Conservation (phyloP, 2,797 vertebrate species). For the Fistularia tabacaria region DNA sequence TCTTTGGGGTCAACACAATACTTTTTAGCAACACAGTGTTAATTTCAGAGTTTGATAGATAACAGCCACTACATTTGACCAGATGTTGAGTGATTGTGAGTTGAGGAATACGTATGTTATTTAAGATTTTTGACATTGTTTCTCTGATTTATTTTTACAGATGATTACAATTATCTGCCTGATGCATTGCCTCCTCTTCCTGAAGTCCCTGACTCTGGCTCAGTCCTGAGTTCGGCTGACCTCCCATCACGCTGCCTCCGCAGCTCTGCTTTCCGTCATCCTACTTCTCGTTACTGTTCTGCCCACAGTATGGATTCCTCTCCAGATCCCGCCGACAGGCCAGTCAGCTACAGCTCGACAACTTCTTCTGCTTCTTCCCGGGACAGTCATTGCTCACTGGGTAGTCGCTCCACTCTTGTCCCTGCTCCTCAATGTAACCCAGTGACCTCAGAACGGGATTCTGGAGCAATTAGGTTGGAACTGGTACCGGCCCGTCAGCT, state of each 20-base stretch:
- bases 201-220: slow-evolving; percentile 71
- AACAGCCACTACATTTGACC: too few species aligned
- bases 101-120: too few species aligned
- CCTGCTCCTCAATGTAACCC: slow-evolving; percentile 75
- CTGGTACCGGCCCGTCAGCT: slow-evolving; percentile 83
- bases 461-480: slow-evolving; percentile 89
- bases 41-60: too few species aligned
- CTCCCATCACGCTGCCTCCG: slow-evolving; percentile 70
- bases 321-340: slow-evolving; percentile 83
- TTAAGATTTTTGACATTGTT: background rate
- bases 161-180: slow-evolving; percentile 80
- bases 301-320: slow-evolving; percentile 88
- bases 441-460: slow-evolving; percentile 80
- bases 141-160: slow-evolving; percentile 56
- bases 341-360: slow-evolving; percentile 94
- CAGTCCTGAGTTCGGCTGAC: slow-evolving; percentile 69
- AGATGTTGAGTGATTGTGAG: too few species aligned
- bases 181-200: slow-evolving; percentile 81
- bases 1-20: too few species aligned
- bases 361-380: slow-evolving; percentile 94
- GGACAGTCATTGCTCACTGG: slow-evolving; percentile 94
- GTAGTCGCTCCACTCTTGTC: slow-evolving; percentile 86
- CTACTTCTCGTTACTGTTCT: slow-evolving; percentile 71
- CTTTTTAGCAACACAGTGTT: too few species aligned
- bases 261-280: slow-evolving; percentile 60